A percentile compares a stretch with the other conserved stretches of the same genome.
phyloP scores from a whole-genome alignment of 2,113 vertebrate genomes.

The Ailuropoda melanoleuca region DNA sequence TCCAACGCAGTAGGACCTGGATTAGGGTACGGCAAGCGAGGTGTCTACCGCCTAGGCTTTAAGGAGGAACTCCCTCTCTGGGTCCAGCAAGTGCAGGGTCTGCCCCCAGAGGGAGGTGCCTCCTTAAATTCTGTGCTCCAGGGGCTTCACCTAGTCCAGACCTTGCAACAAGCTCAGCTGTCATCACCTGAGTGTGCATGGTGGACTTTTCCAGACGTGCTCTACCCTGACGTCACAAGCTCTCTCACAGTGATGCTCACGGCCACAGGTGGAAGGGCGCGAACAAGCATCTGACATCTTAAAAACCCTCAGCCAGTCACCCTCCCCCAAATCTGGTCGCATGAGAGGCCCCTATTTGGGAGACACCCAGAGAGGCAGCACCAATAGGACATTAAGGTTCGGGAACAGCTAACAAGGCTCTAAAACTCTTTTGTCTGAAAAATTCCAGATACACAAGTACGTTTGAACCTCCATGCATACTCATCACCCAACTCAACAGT shows the following conservation, averaged over 20 bases:
- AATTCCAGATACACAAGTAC: not conserved
- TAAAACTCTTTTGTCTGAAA: not conserved
- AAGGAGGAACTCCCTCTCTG: not conserved
- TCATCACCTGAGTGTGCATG: rapidly evolving
- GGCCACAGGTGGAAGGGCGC: not conserved
- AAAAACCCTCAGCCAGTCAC: not conserved
- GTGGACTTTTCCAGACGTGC: not conserved
- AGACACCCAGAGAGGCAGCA: not conserved
- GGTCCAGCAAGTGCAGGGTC: not conserved
- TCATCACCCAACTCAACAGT: too few relatives aligned
- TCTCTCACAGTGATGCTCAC: not conserved
- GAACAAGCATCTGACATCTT: not conserved
- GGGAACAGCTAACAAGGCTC: not conserved
- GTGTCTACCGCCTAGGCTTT: not conserved
- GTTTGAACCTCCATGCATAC: too few relatives aligned
- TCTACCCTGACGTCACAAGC: too few relatives aligned
- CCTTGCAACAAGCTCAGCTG: too few relatives aligned
- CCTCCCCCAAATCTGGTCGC: not conserved
- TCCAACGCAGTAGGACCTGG: not conserved
- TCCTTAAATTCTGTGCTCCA: not conserved
- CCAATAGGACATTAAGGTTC: too few relatives aligned
- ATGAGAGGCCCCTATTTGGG: not conserved
- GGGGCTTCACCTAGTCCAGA: not conserved
- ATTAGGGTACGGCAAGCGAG: too few relatives aligned
- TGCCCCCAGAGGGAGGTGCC: not conserved